Percentiles rank a stretch among this genome's conserved stretches.
These are phyloP conservation scores for Micromussa lordhowensis DNA, from an alignment of 92 coral and sea anemone species.

Conservation along the genomic window DNA sequence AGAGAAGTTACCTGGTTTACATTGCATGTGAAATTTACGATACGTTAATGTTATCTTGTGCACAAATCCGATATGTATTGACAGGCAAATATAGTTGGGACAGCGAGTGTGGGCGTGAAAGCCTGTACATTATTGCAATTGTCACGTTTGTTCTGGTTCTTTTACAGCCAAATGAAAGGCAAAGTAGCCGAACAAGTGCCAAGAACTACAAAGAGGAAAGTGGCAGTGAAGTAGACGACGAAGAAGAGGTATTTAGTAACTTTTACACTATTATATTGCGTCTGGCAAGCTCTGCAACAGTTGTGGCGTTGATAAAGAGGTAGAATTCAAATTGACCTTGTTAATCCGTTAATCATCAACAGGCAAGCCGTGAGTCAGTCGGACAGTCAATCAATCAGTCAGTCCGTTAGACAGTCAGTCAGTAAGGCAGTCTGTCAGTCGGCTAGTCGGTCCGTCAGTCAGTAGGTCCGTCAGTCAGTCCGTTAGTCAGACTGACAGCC, in stretches of 20 bases:
- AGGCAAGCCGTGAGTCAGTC: background rate
- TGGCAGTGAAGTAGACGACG: constrained; percentile 13
- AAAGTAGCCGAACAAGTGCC: constrained; percentile 5
- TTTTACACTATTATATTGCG: no score
- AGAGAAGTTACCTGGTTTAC: no score
- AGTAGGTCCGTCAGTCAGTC: no score
- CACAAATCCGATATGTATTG: background rate
- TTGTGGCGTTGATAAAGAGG: background rate
- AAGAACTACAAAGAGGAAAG: constrained; percentile 33
- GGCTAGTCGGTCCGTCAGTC: no score
- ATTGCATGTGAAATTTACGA: no score
- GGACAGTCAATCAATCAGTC: background rate
- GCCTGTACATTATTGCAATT: background rate
- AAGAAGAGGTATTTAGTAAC: constrained; percentile 1
- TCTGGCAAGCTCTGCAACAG: no score
- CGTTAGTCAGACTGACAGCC: no score
- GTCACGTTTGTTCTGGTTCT: background rate
- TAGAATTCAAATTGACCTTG: no score
- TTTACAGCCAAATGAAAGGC: constrained; percentile 37
- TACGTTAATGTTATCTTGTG: no score
- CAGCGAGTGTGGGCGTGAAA: no score
- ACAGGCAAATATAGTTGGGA: background rate
- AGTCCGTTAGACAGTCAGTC: background rate
- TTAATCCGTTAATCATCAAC: background rate
- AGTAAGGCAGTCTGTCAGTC: no score